These are phyloP conservation scores for Hypanus sabinus DNA, from an alignment of 2,113 vertebrate species.

Conservation along the genomic window DNA sequence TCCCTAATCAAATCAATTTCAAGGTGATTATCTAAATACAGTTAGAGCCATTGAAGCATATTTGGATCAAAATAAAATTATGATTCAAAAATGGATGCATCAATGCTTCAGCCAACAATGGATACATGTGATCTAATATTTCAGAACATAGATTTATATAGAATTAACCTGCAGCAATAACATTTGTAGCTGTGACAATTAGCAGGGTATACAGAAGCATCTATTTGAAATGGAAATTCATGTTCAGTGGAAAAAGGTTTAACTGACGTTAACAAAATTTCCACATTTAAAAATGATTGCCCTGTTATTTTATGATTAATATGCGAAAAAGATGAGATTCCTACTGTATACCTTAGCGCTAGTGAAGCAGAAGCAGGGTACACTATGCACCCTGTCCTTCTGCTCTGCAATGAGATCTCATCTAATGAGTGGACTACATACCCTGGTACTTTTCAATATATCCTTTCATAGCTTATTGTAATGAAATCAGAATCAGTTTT, in stretches of 20 bases:
- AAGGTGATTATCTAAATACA: neutral
- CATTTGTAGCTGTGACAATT: neutral
- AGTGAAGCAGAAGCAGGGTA: too few species aligned
- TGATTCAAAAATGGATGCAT: neutral
- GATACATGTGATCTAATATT: neutral
- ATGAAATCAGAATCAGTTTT: too few species aligned
- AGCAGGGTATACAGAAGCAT: neutral
- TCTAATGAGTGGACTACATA: too few species aligned
- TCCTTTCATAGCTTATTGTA: too few species aligned
- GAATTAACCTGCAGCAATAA: neutral
- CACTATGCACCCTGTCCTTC: too few species aligned
- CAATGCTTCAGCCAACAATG: neutral
- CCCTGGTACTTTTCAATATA: too few species aligned
- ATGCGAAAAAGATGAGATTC: too few species aligned
- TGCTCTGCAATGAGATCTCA: too few species aligned
- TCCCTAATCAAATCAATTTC: neutral
- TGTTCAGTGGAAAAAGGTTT: neutral
- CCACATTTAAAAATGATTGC: neutral
- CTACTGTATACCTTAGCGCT: too few species aligned
- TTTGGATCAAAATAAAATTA: neutral
- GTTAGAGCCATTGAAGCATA: too few species aligned
- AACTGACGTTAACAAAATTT: neutral
- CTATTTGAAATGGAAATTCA: neutral
- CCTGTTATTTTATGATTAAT: neutral
- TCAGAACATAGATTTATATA: neutral